Base-by-base conservation (phyloP, 2,888 invertebrate species). In the Lasioglossum villosulum region DNA sequence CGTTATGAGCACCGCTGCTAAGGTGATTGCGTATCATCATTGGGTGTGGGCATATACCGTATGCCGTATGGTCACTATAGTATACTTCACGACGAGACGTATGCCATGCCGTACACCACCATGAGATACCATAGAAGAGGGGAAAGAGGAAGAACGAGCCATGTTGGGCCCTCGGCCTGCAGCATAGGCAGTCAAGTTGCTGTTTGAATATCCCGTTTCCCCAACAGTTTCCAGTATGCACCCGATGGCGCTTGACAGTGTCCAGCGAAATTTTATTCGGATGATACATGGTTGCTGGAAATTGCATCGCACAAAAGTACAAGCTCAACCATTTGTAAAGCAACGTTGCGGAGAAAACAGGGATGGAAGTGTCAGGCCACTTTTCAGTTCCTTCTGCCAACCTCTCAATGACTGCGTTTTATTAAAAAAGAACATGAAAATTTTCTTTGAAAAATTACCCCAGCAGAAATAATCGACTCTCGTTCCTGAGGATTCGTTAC, bases 1-100 rank as follows among this genome's bases (percentile, higher is more conserved):
- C 77, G 82, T 82, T 82, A 76, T 82, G 81, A 84, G 78, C 84
- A 86, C 81, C 86, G 78, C 86, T 86, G 86, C 66, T 74, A 79
- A 84, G 81, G 84, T 86, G 76, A 86, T 76, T 84, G 34, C 30
- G 76, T 87, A 78, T 86, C 80, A 84, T 84, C 80, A 63, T 66
- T 78, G 84, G 78, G 80, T 78, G 82, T 80, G 84, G 72, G 48
- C 78, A 82, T 74, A 82, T 80, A 80, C 84, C 80, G 76, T 84
- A 78, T 82, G 84, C 84, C 84, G 78, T 84, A 87, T 87, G 85
- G 79, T 59, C 75, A 76, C 78, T 84, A 66, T 59, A 63, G 63
- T 4, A 30, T 63, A 19, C 56, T 39, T 27, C 56, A 34, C 77
- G 48, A 59, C 56, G 70, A 74, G 48, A 59, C 56, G 70, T 74